phyloP scores from a whole-genome alignment of 2,888 invertebrate genomes.

The Drosophila tanythrix region DNA sequence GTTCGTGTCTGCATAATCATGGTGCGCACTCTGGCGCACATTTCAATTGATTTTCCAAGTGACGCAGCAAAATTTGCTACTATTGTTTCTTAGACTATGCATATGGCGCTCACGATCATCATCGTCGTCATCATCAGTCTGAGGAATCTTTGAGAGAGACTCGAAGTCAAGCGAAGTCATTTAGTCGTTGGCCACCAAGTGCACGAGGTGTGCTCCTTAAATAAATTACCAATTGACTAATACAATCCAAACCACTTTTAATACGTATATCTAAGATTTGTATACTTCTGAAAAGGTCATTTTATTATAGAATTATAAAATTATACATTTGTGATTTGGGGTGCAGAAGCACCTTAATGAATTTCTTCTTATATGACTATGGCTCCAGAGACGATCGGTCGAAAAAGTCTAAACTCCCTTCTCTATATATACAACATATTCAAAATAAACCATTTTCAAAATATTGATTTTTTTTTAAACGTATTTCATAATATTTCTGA shows the following conservation, averaged over 20 bases:
- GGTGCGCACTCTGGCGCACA: slow-evolving; percentile 63
- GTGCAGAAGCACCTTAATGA: background rate
- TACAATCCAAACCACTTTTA: background rate
- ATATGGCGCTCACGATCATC: slow-evolving; percentile 68
- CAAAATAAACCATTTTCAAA: background rate
- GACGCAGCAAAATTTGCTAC: slow-evolving; percentile 75
- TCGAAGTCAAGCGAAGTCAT: slow-evolving; percentile 9
- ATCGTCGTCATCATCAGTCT: slow-evolving; percentile 23
- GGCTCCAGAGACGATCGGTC: background rate
- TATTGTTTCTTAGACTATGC: slow-evolving; percentile 62
- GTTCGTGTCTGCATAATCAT: slow-evolving; percentile 76
- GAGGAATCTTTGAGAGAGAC: slow-evolving; percentile 27
- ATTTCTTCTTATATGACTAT: background rate
- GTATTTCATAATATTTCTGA: background rate
- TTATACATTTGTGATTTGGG: background rate
- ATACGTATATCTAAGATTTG: background rate
- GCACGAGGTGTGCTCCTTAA: slow-evolving; percentile 44
- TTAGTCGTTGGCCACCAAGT: slow-evolving; percentile 20
- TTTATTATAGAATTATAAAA: too few relatives aligned
- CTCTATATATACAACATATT: background rate
- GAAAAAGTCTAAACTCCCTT: background rate
- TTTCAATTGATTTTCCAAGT: slow-evolving; percentile 80
- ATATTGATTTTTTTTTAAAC: background rate
- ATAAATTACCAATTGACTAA: slow-evolving; percentile 22
- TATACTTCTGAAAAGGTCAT: too few relatives aligned